These are phyloP conservation scores for Thaleichthys pacificus DNA, from an alignment of 2,797 vertebrate species.

Conservation along the genomic window DNA sequence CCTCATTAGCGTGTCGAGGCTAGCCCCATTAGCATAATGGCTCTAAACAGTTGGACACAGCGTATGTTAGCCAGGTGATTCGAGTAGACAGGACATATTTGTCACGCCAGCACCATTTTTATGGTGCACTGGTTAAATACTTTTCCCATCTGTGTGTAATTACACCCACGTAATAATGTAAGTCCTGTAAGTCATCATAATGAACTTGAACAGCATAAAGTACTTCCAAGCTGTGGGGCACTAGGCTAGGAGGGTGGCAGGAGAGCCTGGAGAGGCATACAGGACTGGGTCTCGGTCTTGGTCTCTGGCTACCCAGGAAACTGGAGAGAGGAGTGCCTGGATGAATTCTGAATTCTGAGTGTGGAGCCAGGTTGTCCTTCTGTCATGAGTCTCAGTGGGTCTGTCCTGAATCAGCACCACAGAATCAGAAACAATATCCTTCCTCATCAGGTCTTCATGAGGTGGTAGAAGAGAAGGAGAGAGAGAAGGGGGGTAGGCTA, in stretches of 20 bases:
- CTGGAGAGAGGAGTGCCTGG: neutral
- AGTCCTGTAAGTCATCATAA: neutral
- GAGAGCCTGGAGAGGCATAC: no score
- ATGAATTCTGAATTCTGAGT: neutral
- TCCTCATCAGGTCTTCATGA: neutral
- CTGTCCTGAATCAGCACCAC: no score
- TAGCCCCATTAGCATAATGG: neutral
- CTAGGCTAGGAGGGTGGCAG: no score
- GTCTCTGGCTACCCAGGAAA: no score
- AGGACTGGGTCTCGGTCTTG: no score
- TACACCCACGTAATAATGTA: neutral
- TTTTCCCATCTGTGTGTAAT: constrained; percentile 1
- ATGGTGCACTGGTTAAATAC: constrained; percentile 4
- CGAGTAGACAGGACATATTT: constrained; percentile 1
- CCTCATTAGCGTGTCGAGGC: constrained; percentile 1
- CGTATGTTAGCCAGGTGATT: neutral
- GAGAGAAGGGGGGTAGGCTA: neutral
- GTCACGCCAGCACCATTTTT: constrained; percentile 6
- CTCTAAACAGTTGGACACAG: neutral
- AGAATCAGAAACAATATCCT: no score
- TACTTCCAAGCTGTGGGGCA: no score
- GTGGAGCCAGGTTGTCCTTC: no score
- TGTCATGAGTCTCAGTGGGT: no score
- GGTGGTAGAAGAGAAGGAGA: neutral
- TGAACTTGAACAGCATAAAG: no score